phyloP scores from a whole-genome alignment of 2,113 vertebrate species.

The Vulpes ferrilata region DNA sequence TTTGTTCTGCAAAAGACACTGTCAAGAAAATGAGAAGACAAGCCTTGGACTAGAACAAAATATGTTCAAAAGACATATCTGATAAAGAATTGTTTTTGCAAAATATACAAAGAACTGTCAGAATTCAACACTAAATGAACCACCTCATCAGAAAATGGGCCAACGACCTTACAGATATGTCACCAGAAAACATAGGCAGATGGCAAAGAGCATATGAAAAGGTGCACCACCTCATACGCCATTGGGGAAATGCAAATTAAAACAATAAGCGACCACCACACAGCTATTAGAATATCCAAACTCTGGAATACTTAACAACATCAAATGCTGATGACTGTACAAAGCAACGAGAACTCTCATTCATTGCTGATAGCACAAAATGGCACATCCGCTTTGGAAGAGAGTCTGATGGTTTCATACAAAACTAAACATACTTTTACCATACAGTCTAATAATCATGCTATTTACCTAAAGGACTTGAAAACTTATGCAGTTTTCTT shows the following conservation, averaged over 20 bases:
- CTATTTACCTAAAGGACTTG: neutral
- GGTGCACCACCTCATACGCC: neutral
- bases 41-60: neutral
- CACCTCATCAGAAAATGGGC: neutral
- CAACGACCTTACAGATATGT: neutral
- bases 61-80: neutral
- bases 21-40: neutral
- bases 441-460: neutral
- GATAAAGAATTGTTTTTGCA: neutral
- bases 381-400: neutral
- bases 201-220: neutral
- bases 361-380: neutral
- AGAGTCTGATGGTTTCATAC: neutral
- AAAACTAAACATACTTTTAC: neutral
- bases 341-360: neutral
- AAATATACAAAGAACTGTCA: neutral
- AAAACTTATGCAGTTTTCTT: neutral
- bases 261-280: neutral
- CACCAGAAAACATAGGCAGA: neutral
- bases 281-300: neutral
- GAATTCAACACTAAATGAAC: neutral
- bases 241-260: neutral
- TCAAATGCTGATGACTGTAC: neutral
- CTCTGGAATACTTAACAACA: neutral
- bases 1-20: neutral